A percentile compares a stretch with the other conserved stretches of the same genome.
phyloP scores from a whole-genome alignment of 2,888 invertebrate species.

The Caenorhabditis sinica region DNA sequence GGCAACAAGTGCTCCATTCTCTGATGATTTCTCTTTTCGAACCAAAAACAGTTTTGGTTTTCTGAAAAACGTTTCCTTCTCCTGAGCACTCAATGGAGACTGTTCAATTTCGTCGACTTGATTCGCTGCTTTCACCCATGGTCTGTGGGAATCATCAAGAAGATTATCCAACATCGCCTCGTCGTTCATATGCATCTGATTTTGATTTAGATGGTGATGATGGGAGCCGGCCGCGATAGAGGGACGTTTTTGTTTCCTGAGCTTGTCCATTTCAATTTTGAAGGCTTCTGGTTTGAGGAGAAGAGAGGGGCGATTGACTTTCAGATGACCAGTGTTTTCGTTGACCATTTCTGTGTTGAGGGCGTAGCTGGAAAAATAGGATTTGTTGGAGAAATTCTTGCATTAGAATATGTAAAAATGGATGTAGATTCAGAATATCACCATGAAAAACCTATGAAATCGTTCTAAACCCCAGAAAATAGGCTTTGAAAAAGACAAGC shows the following conservation, averaged over 20 bases:
- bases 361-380: slow-evolving; percentile 44
- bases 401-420: too few species aligned
- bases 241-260: background rate
- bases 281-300: slow-evolving; percentile 21
- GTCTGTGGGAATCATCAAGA: slow-evolving; percentile 58
- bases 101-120: slow-evolving; percentile 37
- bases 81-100: background rate
- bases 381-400: too few species aligned
- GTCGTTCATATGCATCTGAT: slow-evolving; percentile 18
- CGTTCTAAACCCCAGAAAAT: too few species aligned
- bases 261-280: slow-evolving; percentile 8
- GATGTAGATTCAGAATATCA: too few species aligned
- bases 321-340: slow-evolving; percentile 49
- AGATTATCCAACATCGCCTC: slow-evolving; percentile 52
- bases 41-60: slow-evolving; percentile 56
- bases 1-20: slow-evolving; percentile 6
- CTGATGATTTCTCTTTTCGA: slow-evolving; percentile 26
- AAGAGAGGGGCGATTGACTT: slow-evolving; percentile 38
- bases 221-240: background rate
- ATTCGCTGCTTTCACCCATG: slow-evolving; percentile 43
- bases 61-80: slow-evolving; percentile 51
- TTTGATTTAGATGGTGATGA: background rate
- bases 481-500: too few species aligned
- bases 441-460: too few species aligned
- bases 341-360: slow-evolving; percentile 52